Base-by-base conservation (phyloP, 1,140 invertebrate genomes). In the Drosophila ohnishii region DNA sequence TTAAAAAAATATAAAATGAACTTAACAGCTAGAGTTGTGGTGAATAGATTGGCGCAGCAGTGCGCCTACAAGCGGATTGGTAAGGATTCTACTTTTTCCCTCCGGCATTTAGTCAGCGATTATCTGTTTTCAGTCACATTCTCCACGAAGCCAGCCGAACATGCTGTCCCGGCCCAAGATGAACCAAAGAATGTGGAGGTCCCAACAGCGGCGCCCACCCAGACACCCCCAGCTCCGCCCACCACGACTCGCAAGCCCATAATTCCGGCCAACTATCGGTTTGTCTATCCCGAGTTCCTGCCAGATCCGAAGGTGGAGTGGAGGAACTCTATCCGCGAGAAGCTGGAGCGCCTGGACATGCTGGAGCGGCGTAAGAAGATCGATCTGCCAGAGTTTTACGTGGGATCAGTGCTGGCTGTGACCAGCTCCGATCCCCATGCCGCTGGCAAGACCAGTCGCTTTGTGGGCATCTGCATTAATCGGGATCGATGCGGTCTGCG, bases 341-440 rank as follows among this genome's bases (percentile, higher is more conserved):
- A 96, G 91, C 91, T 99, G 11, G 98, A 99, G 88, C 93, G 98
- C 62, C 92, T 94, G 56, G 99, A 99, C 92, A 99, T 99, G 98
- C 80, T 99, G 2, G 95, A 95, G 53, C 93, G 99, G 65, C 76
- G 91, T 0, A 75, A 66, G 8, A 93, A 96, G 66, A 93, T 99
- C 63, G 95, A 96, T 89, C 96, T 99, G 75, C 99, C 99, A 5
- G 98, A 99, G 92, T 99, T 99, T 93, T 99, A 99, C 94, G 98
- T 99, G 88, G 98, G 98, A 48, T 97, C 96, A 22, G 95, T 99
- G 66, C 82, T 99, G 89, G 96, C 97, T 48, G 97, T 99, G 1
- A 97, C 96, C n/a, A 95, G 96, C 61, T 95, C 97, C 1, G 98
- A 99, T 92, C 94, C 93, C 42, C 96, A 98, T 94, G 94, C 97